Evolutionary conservation across 2,113 vertebrate species (phyloP).

Genomic region (Stigmatopora argus): DNA sequence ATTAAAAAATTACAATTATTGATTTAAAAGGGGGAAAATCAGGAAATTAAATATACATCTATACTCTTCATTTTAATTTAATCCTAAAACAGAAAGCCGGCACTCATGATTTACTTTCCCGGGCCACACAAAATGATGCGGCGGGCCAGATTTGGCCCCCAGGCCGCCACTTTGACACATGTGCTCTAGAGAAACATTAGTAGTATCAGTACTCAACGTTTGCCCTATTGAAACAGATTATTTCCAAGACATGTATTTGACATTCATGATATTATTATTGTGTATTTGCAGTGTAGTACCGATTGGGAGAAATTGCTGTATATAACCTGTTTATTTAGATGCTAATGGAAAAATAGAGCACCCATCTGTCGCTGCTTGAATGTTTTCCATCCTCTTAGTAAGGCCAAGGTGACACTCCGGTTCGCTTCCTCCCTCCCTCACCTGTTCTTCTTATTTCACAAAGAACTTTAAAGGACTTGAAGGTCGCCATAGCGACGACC

Average conservation of each 20-base stretch:
- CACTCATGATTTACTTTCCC: too few relatives aligned
- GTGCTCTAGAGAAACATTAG: too few relatives aligned
- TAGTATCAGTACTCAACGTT: background rate
- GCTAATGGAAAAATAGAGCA: too few relatives aligned
- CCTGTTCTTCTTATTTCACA: constrained; percentile 35
- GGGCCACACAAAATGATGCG: too few relatives aligned
- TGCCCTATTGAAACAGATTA: background rate
- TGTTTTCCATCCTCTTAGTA: constrained; percentile 21
- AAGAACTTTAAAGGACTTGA: constrained; percentile 55
- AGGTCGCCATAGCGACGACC: constrained; percentile 63
- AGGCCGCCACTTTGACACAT: too few relatives aligned
- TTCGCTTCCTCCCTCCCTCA: constrained; percentile 20
- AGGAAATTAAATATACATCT: too few relatives aligned
- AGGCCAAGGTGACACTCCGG: constrained; percentile 49
- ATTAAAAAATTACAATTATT: too few relatives aligned
- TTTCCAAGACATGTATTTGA: background rate
- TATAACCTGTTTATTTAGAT: too few relatives aligned
- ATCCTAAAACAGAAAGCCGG: too few relatives aligned
- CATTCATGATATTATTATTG: background rate
- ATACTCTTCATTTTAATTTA: too few relatives aligned
- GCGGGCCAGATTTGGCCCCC: too few relatives aligned
- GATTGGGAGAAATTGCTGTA: background rate
- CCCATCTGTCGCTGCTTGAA: background rate
- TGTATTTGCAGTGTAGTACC: background rate
- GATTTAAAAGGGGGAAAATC: too few relatives aligned